A percentile compares a stretch with the other conserved stretches of the same genome.
These are phyloP conservation scores for Zosterops japonicus DNA, from an alignment of 2,113 vertebrate genomes.

Conservation along the genomic window DNA sequence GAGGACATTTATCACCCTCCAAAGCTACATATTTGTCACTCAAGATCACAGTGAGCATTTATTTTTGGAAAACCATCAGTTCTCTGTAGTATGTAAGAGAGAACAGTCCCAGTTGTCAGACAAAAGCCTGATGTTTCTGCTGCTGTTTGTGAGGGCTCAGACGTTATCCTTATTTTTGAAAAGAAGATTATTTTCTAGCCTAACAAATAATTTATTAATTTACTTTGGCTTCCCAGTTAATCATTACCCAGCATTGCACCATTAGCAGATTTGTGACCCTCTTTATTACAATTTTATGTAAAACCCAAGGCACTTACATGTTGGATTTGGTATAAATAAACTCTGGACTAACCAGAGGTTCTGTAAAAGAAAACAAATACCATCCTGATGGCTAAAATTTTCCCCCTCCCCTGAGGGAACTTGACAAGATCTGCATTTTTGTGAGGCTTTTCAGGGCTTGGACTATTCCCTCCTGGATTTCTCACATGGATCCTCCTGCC, in stretches of 20 bases:
- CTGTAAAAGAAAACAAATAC: not conserved
- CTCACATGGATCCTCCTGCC: not conserved
- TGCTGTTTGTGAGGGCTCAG: not conserved
- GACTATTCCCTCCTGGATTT: not conserved
- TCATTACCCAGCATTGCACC: not conserved
- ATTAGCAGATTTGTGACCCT: not conserved
- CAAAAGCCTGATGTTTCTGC: not conserved
- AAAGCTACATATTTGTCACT: not conserved
- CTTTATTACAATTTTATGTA: not conserved
- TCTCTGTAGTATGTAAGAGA: not conserved
- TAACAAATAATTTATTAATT: not conserved
- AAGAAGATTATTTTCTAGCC: not conserved
- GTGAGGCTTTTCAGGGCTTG: not conserved
- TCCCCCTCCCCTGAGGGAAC: not conserved
- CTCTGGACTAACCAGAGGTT: not conserved
- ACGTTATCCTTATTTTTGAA: not conserved
- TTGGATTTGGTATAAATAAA: not conserved
- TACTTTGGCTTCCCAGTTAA: not conserved
- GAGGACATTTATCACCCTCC: not conserved
- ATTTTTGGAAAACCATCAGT: not conserved
- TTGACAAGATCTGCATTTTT: not conserved
- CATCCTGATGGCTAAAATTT: fast-evolving
- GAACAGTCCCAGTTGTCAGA: not conserved
- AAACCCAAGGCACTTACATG: not conserved
- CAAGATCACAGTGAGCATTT: not conserved